Conservation (phyloP, 1,140 invertebrate genomes). For the Drosophila sp. region DNA sequence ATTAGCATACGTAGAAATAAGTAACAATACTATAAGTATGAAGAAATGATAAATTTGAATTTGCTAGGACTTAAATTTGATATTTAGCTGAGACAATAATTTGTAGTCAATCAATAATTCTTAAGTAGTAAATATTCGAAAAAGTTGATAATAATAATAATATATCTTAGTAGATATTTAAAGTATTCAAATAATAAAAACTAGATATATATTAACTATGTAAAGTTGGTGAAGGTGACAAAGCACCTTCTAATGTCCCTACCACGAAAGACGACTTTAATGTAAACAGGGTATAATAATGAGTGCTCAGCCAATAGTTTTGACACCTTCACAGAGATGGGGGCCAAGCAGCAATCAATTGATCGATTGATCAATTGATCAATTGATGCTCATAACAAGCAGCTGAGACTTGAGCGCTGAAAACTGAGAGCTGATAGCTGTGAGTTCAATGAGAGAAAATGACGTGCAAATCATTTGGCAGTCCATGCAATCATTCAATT, state of each 20-base stretch:
- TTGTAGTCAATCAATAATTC: too few relatives aligned
- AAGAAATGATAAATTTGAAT: too few relatives aligned
- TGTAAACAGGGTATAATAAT: constrained; percentile 31
- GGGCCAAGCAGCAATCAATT: constrained; percentile 17
- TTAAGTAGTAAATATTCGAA: too few relatives aligned
- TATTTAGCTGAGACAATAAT: too few relatives aligned
- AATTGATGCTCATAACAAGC: constrained; percentile 67
- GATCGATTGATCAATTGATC: constrained; percentile 53
- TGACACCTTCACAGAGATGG: constrained; percentile 62
- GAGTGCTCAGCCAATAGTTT: constrained; percentile 61
- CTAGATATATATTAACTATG: too few relatives aligned
- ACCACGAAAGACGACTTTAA: constrained; percentile 1
- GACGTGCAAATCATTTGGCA: constrained; percentile 74
- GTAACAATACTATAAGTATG: too few relatives aligned
- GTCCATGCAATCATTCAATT: constrained; percentile 81
- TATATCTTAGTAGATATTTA: too few relatives aligned
- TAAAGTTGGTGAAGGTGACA: too few relatives aligned
- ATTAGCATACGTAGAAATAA: too few relatives aligned
- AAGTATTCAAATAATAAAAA: too few relatives aligned
- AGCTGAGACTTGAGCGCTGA: constrained; percentile 2
- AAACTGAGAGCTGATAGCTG: constrained; percentile 1
- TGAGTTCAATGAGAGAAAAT: constrained; percentile 45
- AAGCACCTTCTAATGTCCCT: not conserved
- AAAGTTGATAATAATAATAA: too few relatives aligned
- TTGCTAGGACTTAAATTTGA: too few relatives aligned